These are phyloP conservation scores for Rhinatrema bivittatum DNA, from an alignment of 2,797 vertebrate genomes.

Conservation along the genomic window DNA sequence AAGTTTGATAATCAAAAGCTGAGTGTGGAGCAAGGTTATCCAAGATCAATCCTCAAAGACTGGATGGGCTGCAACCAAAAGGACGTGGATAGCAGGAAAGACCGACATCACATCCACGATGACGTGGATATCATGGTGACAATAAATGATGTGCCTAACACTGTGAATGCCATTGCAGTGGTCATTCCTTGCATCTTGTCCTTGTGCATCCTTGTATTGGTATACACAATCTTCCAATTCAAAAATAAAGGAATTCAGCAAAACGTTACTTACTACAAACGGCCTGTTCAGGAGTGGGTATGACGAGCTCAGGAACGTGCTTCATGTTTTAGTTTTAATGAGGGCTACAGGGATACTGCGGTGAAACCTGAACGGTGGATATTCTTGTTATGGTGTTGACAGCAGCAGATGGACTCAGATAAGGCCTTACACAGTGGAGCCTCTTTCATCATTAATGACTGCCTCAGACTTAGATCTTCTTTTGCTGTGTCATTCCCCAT, in stretches of 20 bases:
- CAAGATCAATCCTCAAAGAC: slow-evolving; percentile 88
- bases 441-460: slow-evolving; percentile 30
- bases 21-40: slow-evolving; percentile 87
- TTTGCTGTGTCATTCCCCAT: slow-evolving; percentile 34
- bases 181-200: slow-evolving; percentile 96
- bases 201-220: slow-evolving; percentile 92
- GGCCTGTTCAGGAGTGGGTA: slow-evolving; percentile 97
- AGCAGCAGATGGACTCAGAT: too few relatives aligned
- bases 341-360: slow-evolving; percentile 46
- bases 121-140: slow-evolving; percentile 96
- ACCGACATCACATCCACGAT: slow-evolving; percentile 78
- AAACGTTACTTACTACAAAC: slow-evolving; percentile 89
- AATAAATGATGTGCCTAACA: slow-evolving; percentile 86
- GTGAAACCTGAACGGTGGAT: too few relatives aligned
- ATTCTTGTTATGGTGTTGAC: too few relatives aligned
- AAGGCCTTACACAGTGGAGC: slow-evolving; percentile 42
- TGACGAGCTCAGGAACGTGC: slow-evolving; percentile 57
- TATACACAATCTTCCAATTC: slow-evolving; percentile 97
- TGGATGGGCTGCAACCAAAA: slow-evolving; percentile 98
- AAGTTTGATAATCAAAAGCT: slow-evolving; percentile 98
- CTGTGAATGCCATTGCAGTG: slow-evolving; percentile 92
- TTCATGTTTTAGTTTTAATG: slow-evolving; percentile 27
- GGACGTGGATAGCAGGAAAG: slow-evolving; percentile 80
- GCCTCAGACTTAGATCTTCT: slow-evolving; percentile 29
- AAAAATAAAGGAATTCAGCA: slow-evolving; percentile 95